These are phyloP conservation scores for Berghia stephanieae DNA, from an alignment of 1,140 invertebrate species.

Conservation along the genomic window DNA sequence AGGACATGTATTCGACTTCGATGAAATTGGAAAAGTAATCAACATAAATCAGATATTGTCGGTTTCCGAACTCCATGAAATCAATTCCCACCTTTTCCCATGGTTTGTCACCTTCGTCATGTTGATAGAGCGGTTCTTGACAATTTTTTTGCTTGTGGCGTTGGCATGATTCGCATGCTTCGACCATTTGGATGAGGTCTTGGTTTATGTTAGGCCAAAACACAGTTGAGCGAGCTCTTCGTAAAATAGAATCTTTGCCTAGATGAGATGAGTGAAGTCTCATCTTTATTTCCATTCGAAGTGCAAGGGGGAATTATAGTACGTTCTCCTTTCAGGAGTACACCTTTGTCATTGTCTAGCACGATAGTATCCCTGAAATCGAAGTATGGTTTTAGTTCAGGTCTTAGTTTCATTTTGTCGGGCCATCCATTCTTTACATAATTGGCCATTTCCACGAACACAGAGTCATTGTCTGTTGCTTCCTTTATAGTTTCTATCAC, in stretches of 20 bases:
- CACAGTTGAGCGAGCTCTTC: background rate
- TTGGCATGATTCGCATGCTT: background rate
- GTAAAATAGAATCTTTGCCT: background rate
- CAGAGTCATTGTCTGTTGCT: slow-evolving; percentile 13
- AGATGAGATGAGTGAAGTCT: slow-evolving; percentile 21
- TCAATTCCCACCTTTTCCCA: background rate
- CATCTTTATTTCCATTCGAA: slow-evolving; percentile 18
- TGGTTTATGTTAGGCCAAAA: background rate
- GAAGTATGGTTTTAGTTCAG: slow-evolving; percentile 31
- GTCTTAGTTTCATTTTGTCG: slow-evolving; percentile 11
- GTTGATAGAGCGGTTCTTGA: background rate
- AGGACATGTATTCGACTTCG: background rate
- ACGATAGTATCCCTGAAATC: slow-evolving; percentile 44
- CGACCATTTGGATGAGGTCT: background rate
- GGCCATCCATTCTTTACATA: slow-evolving; percentile 36
- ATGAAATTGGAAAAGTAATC: slow-evolving; percentile 11
- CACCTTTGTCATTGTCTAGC: slow-evolving; percentile 43
- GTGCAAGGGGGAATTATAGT: slow-evolving; percentile 51
- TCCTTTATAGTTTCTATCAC: slow-evolving; percentile 29
- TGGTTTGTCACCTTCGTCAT: background rate
- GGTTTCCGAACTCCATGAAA: background rate
- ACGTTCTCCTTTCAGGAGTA: slow-evolving; percentile 52
- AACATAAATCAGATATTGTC: background rate
- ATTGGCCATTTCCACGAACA: slow-evolving; percentile 13
- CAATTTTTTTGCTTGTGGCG: background rate